Conservation (phyloP, 2,888 invertebrate genomes). For the Microdon myrmicae region DNA sequence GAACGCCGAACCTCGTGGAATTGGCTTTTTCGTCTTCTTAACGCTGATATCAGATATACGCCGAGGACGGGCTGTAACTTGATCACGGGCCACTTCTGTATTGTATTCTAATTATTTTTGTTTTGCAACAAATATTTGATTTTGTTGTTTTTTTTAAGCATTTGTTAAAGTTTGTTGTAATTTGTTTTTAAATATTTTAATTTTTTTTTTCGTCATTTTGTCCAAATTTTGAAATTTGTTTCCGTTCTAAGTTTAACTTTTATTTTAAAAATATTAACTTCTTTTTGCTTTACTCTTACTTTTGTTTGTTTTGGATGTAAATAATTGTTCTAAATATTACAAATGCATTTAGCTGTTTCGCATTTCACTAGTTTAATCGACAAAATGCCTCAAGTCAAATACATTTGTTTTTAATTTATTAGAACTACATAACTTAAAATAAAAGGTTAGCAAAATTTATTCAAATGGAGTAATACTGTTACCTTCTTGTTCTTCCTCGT, state of each 20-base stretch:
- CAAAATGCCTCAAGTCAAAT: too few species aligned
- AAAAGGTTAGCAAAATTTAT: background rate
- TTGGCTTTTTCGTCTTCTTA: conserved; percentile 86
- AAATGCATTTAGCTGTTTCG: too few species aligned
- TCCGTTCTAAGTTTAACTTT: background rate
- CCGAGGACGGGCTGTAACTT: conserved; percentile 78
- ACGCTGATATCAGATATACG: conserved; percentile 88
- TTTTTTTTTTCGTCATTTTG: conserved; percentile 6
- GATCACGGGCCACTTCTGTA: conserved; percentile 67
- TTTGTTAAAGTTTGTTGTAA: conserved; percentile 9
- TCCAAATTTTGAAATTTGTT: background rate
- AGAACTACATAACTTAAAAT: background rate
- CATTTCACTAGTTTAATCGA: too few species aligned
- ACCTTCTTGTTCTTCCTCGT: conserved; percentile 69
- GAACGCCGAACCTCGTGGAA: conserved; percentile 90
- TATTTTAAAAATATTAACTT: background rate
- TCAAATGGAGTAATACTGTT: conserved; percentile 60
- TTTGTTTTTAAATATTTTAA: conserved; percentile 31
- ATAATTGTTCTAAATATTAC: too few species aligned
- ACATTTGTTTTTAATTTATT: conserved; percentile 1
- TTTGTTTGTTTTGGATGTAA: conserved; percentile 12
- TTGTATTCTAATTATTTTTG: conserved; percentile 61
- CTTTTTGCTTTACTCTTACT: conserved; percentile 6
- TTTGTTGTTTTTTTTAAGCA: background rate
- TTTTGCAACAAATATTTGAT: conserved; percentile 28